Base-by-base conservation (phyloP, 2,113 vertebrate species). In the Callospermophilus lateralis region DNA sequence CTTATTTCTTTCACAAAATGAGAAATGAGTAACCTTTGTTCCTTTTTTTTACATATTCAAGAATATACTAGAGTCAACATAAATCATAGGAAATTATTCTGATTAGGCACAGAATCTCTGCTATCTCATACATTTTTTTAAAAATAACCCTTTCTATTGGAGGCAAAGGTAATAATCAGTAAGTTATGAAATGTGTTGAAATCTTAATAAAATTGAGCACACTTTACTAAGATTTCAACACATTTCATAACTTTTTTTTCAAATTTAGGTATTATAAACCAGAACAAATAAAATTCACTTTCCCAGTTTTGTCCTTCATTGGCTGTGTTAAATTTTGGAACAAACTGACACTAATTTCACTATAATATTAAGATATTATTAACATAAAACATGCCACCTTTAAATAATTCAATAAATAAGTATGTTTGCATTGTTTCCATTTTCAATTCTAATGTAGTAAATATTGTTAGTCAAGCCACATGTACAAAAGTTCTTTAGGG, bases 201-300 rank as follows among this genome's bases (percentile, higher is more conserved):
- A 51, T 51, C 48, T 51, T 51, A 51, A 13, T 83, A 93, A 95
- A 86, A 94, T 37, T 58, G 30, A 93, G 55, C n/a, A 89, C 39
- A 48, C 28, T 84, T 83, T 20, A n/a, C 80, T 77, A 97, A 79
- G 80, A 81, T 95, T 94, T 92, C 78, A 72, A 68, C 39, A 90
- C n/a, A 89, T 42, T 85, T 85, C n/a, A 53, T 55, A 89, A 86
- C 37, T 86, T 81, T 37, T 90, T 45, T 94, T 93, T 58, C 58
- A 83, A 72, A 93, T 19, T 67, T 5, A 77, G 34, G 24, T 77
- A 65, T 85, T 95, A 80, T 65, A 97, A 95, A 37, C 37, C 53
- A 92, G 20, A 39, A 20, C 63, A 93, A 96, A 89, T 85, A 92
- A 95, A 89, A 93, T 84, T 84, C 32, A 96, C 19, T 85, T 96